Evolutionary conservation across 2,888 invertebrate genomes (phyloP).

Genomic region (Rotaria socialis): DNA sequence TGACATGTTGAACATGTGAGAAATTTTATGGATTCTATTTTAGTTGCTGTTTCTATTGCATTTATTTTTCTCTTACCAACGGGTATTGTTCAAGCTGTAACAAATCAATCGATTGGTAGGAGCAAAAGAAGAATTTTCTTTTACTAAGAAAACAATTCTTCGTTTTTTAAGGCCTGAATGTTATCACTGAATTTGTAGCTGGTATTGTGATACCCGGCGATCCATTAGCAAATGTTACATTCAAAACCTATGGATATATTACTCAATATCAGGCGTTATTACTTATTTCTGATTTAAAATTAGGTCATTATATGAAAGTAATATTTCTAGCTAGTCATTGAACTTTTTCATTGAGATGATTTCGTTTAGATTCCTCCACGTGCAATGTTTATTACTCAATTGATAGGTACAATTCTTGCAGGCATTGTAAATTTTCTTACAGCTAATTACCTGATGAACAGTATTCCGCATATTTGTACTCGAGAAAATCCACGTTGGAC

Average conservation of each 20-base stretch:
- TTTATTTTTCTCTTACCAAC: conserved; percentile 24
- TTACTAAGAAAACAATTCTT: too few species aligned
- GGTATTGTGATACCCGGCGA: background rate
- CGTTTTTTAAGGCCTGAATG: background rate
- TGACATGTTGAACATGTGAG: background rate
- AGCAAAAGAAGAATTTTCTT: background rate
- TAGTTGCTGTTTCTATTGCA: background rate
- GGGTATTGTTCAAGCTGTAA: conserved; percentile 6
- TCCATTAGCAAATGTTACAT: conserved; percentile 29
- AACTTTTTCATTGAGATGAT: background rate
- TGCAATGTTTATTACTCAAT: conserved; percentile 32
- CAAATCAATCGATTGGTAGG: conserved; percentile 18
- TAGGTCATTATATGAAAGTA: conserved; percentile 32
- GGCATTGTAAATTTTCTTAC: background rate
- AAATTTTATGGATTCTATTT: background rate
- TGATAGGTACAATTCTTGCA: background rate
- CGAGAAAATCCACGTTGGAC: background rate
- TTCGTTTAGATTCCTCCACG: background rate
- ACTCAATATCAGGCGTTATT: conserved; percentile 7
- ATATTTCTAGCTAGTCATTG: background rate
- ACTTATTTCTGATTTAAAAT: conserved; percentile 27
- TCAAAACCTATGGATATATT: conserved; percentile 30
- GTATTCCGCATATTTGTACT: background rate
- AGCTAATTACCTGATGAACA: background rate
- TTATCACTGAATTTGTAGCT: conserved; percentile 23